Base-by-base conservation (phyloP, 2,797 vertebrate genomes). In the Rhabdomys pumilio region DNA sequence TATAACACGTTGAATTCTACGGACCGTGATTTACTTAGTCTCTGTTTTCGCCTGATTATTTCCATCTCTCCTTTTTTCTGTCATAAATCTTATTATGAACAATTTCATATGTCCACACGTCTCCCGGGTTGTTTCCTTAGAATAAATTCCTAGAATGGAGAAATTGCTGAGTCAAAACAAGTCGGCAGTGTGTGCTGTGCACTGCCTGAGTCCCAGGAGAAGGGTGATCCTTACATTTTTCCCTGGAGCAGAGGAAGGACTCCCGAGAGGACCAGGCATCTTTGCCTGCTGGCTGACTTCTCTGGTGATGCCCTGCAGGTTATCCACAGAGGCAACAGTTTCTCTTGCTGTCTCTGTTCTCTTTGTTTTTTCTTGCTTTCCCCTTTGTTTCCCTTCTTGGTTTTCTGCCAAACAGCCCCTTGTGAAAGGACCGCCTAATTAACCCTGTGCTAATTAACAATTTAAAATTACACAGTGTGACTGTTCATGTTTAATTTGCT, bases 391-490 rank as follows among this genome's bases (percentile, higher is more conserved):
- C 97, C 96, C 97, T 98, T 98, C 98, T 98, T 99, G 98, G 98
- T 98, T 98, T 98, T 97, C 98, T 99, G 98, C 98, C 98, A 99
- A 98, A 98, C 98, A 98, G 98, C 98, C 98, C 98, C 98, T 99
- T 98, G 98, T 98, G 98, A 98, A 98, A 99, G 98, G 99, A 99
- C 99, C 97, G 98, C 99, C 99, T 99, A 99, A 99, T 99, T 99
- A 99, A 99, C 99, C 99, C 99, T 98, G 99, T 99, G 99, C 99
- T 99, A 99, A 99, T 99, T 99, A 99, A 99, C 99, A 99, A 99
- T 99, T 99, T 99, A 99, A 99, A 99, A 99, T 99, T 99, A 99
- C 99, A 99, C 99, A 98, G 98, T 98, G 98, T 96, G 97, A 98
- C 99, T 99, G 99, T 99, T 99, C 99, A 98, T 98, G 99, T 99